Base-by-base conservation (phyloP, 1,140 invertebrate genomes). In the Meloidogyne hapla region DNA sequence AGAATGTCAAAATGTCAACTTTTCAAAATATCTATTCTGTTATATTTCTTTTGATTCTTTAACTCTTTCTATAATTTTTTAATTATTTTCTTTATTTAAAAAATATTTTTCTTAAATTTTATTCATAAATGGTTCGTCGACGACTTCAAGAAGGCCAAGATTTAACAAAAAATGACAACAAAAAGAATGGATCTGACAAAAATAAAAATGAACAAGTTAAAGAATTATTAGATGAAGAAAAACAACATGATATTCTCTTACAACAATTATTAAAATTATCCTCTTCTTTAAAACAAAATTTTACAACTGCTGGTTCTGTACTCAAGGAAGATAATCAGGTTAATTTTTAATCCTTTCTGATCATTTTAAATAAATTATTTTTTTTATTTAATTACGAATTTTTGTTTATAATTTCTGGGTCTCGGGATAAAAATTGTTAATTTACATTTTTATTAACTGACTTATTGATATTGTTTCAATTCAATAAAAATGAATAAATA, bases 281-380 rank as follows among this genome's bases (percentile, higher is more conserved):
- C 15, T 18, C 56, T 40, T 73, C 77, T 13, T 45, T 86, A 21
- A 87, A 85, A 72, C 76, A 75, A 23, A 85, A 87, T 48, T 80
- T 87, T 72, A 56, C 48, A 26, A 62, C 82, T 18, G 85, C 86
- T 66, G 85, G 86, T 28, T 42, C 75, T 26, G 83, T 87, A 8
- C 77, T 86, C 15, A 74, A 79, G 45, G 86, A 86, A 6, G 85
- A 86, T 71, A 87, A 87, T 76, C 13, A 33, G 74, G 81, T 82
- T 45, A 15, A n/a, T n/a, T n/a, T n/a, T n/a, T n/a, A n/a, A n/a
- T n/a, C n/a, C 10, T 10, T 45, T 15, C 1, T 45, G 23, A 45
- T 4, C 13, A 4, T 8, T 25, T 48, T n/a, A 23, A 4, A 69
- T 18, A n/a, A n/a, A n/a, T 12, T 21, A 77, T 8, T 45, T 23